phyloP scores from a whole-genome alignment of 2,113 vertebrate species.

The Zapornia atra region DNA sequence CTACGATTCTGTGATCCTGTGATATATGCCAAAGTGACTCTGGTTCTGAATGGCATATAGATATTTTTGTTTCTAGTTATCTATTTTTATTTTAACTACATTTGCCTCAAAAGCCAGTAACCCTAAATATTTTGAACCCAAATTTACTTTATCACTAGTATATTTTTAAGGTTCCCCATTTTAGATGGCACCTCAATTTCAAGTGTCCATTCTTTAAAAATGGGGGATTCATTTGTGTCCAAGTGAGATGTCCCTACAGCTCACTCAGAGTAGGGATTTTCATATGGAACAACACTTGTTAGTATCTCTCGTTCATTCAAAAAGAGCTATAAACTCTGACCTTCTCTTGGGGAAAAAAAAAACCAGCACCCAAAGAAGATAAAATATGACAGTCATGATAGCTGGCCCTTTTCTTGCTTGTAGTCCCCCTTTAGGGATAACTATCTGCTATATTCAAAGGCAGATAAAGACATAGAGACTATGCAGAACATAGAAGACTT shows the following conservation, averaged over 20 bases:
- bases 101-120: not conserved
- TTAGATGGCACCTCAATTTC: not conserved
- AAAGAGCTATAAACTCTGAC: not conserved
- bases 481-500: not conserved
- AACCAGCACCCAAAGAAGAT: not conserved
- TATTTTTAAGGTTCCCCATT: not conserved
- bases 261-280: not conserved
- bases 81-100: not conserved
- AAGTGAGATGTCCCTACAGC: not conserved
- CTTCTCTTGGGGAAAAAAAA: not conserved
- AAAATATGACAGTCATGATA: not conserved
- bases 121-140: not conserved
- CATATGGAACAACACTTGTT: not conserved
- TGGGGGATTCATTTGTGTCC: not conserved
- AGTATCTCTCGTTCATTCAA: not conserved
- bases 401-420: not conserved
- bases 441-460: not conserved
- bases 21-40: not conserved
- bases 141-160: not conserved
- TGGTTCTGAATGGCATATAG: not conserved
- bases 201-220: not conserved
- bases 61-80: not conserved
- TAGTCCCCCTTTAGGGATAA: not conserved
- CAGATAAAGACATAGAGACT: not conserved
- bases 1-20: no score